Base-by-base conservation (phyloP, 1,140 invertebrate genomes). In the Drosophila punjabiensis region DNA sequence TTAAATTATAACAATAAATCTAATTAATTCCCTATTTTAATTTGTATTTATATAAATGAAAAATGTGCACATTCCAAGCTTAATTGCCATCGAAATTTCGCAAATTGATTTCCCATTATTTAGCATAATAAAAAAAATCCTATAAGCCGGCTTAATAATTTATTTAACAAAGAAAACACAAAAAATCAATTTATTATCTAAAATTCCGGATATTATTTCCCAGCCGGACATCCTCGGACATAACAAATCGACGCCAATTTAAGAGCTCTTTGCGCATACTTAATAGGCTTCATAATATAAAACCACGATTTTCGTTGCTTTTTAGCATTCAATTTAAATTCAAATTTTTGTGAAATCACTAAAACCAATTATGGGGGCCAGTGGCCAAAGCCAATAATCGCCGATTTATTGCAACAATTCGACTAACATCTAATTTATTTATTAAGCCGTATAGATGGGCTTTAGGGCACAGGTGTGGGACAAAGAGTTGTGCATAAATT, bases 391-490 rank as follows among this genome's bases (percentile, higher is more conserved):
- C 24, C 47, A 61, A 74, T 74, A 74, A 62, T 61, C 68, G 24
- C 32, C 47, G 30, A 35, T 74, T 73, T 52, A 73, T 50, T 41
- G 70, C 53, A 61, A 61, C 68, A 53, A 61, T 73, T 43, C 37
- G 32, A 30, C 45, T 43, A 73, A 32, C 11, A 69, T 20, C 47
- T 62, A 53, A 62, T 62, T 75, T 74, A 62, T 61, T 61, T 53
- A 73, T 43, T 43, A 43, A 24, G 30, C 45, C n/a, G 11, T 7
- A 30, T 33, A 35, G 64, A 13, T 5, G 32, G 8, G 7, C 2
- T 70, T 5, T 20, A 68, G 24, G 10, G 4, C 33, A 50, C 18
- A 41, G 52, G 33, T 33, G 30, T n/a, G 6, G 4, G 28, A 47
- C 30, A 39, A 37, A 32, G 10, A 48, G 48, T 66, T 20, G 9